A percentile compares a stretch with the other conserved stretches of the same genome.
Conservation (phyloP, 2,113 vertebrate species). For the Gobiocypris rarus region DNA sequence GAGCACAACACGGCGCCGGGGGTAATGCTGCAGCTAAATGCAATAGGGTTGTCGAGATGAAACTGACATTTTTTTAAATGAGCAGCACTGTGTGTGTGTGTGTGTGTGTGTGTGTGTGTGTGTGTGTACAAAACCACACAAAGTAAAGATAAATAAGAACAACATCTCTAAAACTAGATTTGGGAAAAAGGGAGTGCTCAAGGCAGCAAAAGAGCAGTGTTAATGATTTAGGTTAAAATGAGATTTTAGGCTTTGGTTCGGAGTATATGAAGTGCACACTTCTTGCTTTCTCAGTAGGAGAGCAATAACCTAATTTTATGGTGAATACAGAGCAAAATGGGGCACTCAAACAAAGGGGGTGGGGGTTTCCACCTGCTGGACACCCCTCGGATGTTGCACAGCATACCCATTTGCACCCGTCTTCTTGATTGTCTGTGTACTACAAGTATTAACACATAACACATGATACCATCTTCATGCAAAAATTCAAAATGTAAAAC, state of each 20-base stretch:
- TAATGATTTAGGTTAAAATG: neutral
- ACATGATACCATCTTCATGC: neutral
- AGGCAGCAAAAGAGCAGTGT: neutral
- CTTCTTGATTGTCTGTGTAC: neutral
- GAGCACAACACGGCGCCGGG: neutral
- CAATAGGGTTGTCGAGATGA: neutral
- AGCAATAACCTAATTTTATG: neutral
- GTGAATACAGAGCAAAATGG: neutral
- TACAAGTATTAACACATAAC: neutral
- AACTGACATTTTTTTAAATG: slow-evolving; percentile 12
- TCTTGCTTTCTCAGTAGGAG: slow-evolving; percentile 4
- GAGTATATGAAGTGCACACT: neutral
- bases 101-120: neutral
- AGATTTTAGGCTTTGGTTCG: neutral
- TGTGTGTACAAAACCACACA: neutral
- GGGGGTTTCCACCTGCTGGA: neutral
- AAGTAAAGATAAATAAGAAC: neutral
- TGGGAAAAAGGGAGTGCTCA: neutral
- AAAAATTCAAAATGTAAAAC: too few species aligned
- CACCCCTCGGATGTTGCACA: neutral
- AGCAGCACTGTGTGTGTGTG: neutral
- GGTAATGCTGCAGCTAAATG: neutral
- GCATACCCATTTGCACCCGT: neutral
- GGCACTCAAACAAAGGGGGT: neutral
- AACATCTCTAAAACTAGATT: neutral